Evolutionary conservation across 1,140 invertebrate genomes (phyloP), one percentile per base, ranked within the genome.

Genomic region (Ephestia elutella): DNA sequence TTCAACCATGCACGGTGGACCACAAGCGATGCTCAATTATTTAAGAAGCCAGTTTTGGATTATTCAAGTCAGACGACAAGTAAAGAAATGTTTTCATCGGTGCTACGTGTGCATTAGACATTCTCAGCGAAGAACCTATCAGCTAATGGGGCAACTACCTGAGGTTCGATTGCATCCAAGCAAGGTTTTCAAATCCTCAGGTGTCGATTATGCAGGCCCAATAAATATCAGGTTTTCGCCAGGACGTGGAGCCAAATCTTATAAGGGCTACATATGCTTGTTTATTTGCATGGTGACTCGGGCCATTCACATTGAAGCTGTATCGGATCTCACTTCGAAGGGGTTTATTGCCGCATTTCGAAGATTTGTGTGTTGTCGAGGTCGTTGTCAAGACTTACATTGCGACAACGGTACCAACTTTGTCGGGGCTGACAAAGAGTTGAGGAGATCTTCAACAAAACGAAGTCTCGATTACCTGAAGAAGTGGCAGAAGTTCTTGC

Each of bases 1-100:
- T n/a, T n/a, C 15, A 8, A 49, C 67, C 10, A 32, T 75, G 0
- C 75, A 83, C 68, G 73, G 65, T 0, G 67, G 68, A 0, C 11
- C 44, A 0, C 66, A 76, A 54, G n/a, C 70, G 0, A 68, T 67
- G 0, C 15, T 49, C 17, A n/a, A 20, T 28, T 17, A 51, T 8
- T 35, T 58, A 20, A 50, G 49, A 35, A 4, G 18, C 9, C 21
- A 51, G 9, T 58, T 30, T 25, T 58, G 48, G 48, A 58, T 58
- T n/a, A 35, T 58, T 28, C 20, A 38, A 17, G 49, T 17, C 25
- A 58, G 19, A n/a, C 25, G 49, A 19, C 15, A 28, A 13, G 30
- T 51, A 20, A 57, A 57, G 38, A n/a, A 57, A 15, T 38, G 21
- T 18, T 3, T 57, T 10, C 38, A 19, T 25, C 9, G 38, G 5